These are phyloP conservation scores for Periplaneta americana DNA, from an alignment of 1,140 invertebrate genomes.

Conservation along the genomic window DNA sequence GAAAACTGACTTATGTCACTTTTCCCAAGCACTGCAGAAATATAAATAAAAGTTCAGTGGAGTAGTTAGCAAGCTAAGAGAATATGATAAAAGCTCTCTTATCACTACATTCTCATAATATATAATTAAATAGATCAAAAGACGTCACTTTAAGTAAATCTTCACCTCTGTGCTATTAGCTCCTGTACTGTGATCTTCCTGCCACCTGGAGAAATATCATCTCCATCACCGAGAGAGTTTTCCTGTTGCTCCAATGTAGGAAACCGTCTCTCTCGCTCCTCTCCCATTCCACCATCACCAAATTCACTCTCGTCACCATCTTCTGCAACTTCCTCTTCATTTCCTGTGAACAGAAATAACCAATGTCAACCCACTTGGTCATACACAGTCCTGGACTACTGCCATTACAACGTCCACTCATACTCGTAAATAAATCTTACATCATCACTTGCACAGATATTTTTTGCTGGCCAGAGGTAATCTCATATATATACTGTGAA, in stretches of 20 bases:
- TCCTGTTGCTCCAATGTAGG: slow-evolving; percentile 32
- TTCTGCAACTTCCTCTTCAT: slow-evolving; percentile 45
- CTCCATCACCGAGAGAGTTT: slow-evolving; percentile 30
- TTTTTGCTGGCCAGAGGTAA: too few species aligned
- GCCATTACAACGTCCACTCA: too few species aligned
- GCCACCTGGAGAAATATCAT: slow-evolving; percentile 38
- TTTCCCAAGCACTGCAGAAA: too few species aligned
- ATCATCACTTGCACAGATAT: too few species aligned
- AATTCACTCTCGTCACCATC: slow-evolving; percentile 32
- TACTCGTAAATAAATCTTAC: too few species aligned
- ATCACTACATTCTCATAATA: background rate
- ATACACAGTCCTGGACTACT: too few species aligned
- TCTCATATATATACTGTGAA: too few species aligned
- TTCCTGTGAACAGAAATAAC: slow-evolving; percentile 28
- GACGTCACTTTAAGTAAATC: background rate
- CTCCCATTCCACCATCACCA: slow-evolving; percentile 24
- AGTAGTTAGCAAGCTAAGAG: too few species aligned
- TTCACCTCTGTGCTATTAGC: slow-evolving; percentile 64
- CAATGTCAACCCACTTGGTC: too few species aligned
- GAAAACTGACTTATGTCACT: too few species aligned
- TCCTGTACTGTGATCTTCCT: slow-evolving; percentile 64
- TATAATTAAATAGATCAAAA: background rate
- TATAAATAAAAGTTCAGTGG: too few species aligned
- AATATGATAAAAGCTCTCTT: background rate
- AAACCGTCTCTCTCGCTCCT: slow-evolving; percentile 40